Evolutionary conservation across 2,113 vertebrate genomes (phyloP), one percentile per base, ranked within the genome.

Genomic region (Grus americana): DNA sequence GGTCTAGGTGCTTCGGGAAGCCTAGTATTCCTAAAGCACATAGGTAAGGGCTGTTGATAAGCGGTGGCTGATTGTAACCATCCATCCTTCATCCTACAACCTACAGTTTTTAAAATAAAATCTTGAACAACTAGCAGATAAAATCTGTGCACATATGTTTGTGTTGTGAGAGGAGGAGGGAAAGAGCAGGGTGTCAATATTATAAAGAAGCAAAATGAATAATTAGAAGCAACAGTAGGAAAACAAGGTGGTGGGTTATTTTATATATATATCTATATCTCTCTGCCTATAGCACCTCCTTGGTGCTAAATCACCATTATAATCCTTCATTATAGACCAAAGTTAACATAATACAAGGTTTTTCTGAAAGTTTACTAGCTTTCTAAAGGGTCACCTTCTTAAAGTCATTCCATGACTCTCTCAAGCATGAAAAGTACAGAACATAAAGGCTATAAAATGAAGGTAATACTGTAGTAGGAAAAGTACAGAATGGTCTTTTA

Each of bases 311-410:
- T 20, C 38, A 72, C 26, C 9, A 6, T 44, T 86, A 36, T 34
- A 76, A 73, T 54, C 34, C 62, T 86, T 76, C 36, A n/a, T 70
- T 62, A 70, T 34, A 62, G 42, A 50, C 54, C 14, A 6, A 94
- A 90, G 44, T 40, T 90, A 91, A 42, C 34, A 46, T 40, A 74
- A 59, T 40, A 61, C 12, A 66, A 76, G 73, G 66, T 1, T 79
- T 87, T 89, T 79, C 61, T 81, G 73, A 26, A 79, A 95, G 65
- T 94, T 85, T 91, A 61, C 57, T 49, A 75, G 40, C 40, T 85
- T 89, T 87, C 57, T 87, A 82, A 91, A 90, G 93, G 84, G 94
- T 97, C 96, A 95, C 92, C 91, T 95, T 96, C 84, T 87, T 72
- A 34, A 89, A 95, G 47, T 79, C 80, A 85, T 95, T 95, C 91